A percentile compares a stretch with the other conserved stretches of the same genome.
Evolutionary conservation across 2,888 invertebrate genomes (phyloP).

Genomic region (Apodemia hepburni): DNA sequence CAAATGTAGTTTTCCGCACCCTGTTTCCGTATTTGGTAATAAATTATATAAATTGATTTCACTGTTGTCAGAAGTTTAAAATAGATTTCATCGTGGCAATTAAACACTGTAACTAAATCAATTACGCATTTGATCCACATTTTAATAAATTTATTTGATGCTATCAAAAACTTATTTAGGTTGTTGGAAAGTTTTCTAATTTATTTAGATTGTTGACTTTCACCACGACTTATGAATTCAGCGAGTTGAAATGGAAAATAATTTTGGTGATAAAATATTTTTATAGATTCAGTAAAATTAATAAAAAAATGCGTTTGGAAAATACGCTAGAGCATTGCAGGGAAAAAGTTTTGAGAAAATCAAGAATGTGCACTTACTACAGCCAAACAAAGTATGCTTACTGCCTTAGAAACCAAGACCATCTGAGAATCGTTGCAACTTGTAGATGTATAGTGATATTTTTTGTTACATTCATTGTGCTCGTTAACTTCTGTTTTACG

Average conservation of each 20-base stretch:
- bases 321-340: no score
- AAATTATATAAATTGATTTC: conserved; percentile 14
- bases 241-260: neutral
- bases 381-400: no score
- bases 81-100: conserved; percentile 3
- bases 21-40: conserved; percentile 5
- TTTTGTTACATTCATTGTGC: no score
- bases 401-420: no score
- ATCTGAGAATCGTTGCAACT: no score
- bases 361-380: no score
- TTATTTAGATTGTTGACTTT: neutral
- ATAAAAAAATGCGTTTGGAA: no score
- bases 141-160: conserved; percentile 46
- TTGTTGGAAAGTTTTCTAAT: conserved; percentile 29
- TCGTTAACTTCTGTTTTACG: no score
- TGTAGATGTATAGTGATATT: no score
- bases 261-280: neutral
- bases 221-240: neutral
- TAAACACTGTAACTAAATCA: conserved; percentile 5
- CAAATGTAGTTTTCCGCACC: conserved; percentile 5
- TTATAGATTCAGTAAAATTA: no score
- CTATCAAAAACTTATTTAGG: conserved; percentile 52
- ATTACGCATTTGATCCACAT: conserved; percentile 16
- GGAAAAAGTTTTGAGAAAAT: no score
- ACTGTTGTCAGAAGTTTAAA: conserved; percentile 7